A percentile compares a stretch with the other conserved stretches of the same genome.
phyloP scores from a whole-genome alignment of 2,888 invertebrate genomes.

The Aporophyla lueneburgensis region DNA sequence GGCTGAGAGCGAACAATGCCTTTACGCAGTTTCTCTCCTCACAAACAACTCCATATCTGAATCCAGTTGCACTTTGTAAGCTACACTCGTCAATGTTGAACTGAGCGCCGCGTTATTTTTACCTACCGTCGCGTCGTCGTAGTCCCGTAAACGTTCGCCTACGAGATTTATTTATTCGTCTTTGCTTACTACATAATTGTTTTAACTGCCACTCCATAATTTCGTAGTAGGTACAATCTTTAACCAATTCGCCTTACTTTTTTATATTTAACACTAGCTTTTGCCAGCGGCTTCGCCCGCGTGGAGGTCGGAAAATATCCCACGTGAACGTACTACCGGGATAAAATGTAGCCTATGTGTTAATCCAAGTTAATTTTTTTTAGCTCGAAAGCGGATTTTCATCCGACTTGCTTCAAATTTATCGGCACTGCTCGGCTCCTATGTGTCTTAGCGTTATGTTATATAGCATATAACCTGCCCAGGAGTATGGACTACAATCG shows the following conservation, averaged over 20 bases:
- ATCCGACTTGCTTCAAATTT: no score
- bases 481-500: no score
- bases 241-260: background rate
- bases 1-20: constrained; percentile 86
- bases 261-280: background rate
- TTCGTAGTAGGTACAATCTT: background rate
- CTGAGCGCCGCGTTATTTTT: background rate
- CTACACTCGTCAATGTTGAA: constrained; percentile 34
- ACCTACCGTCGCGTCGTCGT: background rate
- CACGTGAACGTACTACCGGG: no score
- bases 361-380: no score
- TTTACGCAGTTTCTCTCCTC: constrained; percentile 86
- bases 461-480: no score
- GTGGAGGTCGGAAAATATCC: no score
- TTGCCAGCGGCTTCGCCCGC: no score
- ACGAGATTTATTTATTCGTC: background rate
- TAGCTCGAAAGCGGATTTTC: no score
- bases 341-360: no score
- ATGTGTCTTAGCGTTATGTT: no score
- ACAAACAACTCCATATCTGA: constrained; percentile 81
- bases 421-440: no score
- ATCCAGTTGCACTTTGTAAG: constrained; percentile 71
- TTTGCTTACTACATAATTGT: background rate
- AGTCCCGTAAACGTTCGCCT: background rate
- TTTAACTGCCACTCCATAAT: background rate